phyloP scores from a whole-genome alignment of 2,888 invertebrate species.

The Lumbricus terrestris region DNA sequence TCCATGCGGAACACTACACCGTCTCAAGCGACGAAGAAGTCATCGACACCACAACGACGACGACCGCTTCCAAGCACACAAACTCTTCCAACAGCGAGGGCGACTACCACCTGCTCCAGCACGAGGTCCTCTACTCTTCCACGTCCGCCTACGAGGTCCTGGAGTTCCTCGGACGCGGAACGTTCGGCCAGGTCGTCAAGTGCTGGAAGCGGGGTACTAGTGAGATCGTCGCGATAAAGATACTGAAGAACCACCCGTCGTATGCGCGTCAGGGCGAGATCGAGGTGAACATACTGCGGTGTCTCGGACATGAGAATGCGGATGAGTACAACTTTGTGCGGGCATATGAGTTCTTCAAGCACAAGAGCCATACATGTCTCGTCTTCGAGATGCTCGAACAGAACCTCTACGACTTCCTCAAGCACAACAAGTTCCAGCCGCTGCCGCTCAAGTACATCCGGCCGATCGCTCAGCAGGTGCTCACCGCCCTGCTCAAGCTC shows the following conservation, averaged over 20 bases:
- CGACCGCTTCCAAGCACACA: conserved; percentile 32
- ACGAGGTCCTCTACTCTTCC: conserved; percentile 89
- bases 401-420: conserved; percentile 98
- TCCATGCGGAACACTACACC: conserved; percentile 29
- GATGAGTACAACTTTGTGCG: conserved; percentile 93
- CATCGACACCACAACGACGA: conserved; percentile 30
- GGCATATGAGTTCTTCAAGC: conserved; percentile 99
- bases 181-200: conserved; percentile 98
- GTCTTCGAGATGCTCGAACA: conserved; percentile 99
- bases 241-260: conserved; percentile 99
- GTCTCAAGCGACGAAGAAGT: conserved; percentile 31
- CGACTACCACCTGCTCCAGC: conserved; percentile 96
- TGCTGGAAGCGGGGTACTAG: conserved; percentile 99
- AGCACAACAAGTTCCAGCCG: conserved; percentile 99
- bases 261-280: conserved; percentile 99
- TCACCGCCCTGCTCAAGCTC: conserved; percentile 76
- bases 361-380: conserved; percentile 98
- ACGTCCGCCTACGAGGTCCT: conserved; percentile 82
- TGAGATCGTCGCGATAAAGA: conserved; percentile 99
- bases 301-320: conserved; percentile 61
- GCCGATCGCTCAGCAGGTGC: conserved; percentile 96
- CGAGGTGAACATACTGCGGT: conserved; percentile 73
- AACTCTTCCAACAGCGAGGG: conserved; percentile 69
- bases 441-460: conserved; percentile 96
- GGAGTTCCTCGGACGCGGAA: conserved; percentile 98